Conservation (phyloP, 2,797 vertebrate genomes). For the Buceros bicornis region DNA sequence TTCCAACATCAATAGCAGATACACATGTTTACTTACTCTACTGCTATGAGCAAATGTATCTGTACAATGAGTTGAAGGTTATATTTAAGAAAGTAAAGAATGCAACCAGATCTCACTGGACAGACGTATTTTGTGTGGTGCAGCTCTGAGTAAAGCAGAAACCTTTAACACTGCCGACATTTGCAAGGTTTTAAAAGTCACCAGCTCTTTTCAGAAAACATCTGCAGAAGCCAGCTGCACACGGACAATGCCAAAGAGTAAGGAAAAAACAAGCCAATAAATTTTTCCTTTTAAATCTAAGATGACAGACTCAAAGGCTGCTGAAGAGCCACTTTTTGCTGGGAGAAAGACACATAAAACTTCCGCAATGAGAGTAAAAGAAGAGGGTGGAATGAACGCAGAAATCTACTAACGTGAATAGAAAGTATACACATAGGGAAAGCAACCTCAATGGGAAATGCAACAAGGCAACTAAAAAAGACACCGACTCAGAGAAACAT, state of each 20-base stretch:
- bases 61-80: not conserved
- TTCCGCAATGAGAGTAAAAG: not conserved
- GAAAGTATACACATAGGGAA: not conserved
- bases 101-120: not conserved
- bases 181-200: slow-evolving; percentile 59
- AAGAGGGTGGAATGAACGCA: not conserved
- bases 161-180: not conserved
- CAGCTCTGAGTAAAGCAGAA: not conserved
- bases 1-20: not conserved
- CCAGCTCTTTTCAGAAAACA: slow-evolving; percentile 46
- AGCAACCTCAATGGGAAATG: not conserved
- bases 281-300: slow-evolving; percentile 48
- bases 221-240: slow-evolving; percentile 64
- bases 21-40: not conserved
- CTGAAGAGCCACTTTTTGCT: slow-evolving; percentile 17
- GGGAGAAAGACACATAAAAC: slow-evolving; percentile 1
- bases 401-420: not conserved
- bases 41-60: not conserved
- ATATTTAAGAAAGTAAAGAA: not conserved
- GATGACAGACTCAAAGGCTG: slow-evolving; percentile 53
- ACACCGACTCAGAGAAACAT: not conserved
- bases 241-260: slow-evolving; percentile 55
- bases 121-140: not conserved
- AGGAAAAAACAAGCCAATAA: slow-evolving; percentile 56
- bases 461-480: not conserved